Percentiles rank a stretch among this genome's conserved stretches.
phyloP scores from a whole-genome alignment of 1,140 invertebrate species.

The Heliconius eleuchia region DNA sequence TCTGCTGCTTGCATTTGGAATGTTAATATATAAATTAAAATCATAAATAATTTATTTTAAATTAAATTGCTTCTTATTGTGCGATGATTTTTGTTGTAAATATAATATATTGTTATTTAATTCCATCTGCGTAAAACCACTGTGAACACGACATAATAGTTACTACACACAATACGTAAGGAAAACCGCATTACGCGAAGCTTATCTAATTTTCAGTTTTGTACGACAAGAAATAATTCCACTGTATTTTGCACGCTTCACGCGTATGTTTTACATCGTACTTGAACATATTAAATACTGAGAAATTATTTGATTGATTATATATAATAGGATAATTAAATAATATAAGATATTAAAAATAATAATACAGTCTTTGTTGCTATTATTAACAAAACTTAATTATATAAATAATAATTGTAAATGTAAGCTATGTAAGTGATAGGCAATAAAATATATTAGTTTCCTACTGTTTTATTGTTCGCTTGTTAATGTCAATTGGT shows the following conservation, averaged over 20 bases:
- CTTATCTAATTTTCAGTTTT: conserved; percentile 7
- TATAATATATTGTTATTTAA: conserved; percentile 7
- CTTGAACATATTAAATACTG: neutral
- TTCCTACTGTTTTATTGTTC: conserved; percentile 1
- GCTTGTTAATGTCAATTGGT: neutral
- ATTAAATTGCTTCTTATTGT: neutral
- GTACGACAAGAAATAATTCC: neutral
- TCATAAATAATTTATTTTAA: neutral
- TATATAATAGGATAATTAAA: neutral
- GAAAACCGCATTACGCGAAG: conserved; percentile 21
- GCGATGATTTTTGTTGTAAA: neutral
- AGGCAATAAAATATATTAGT: neutral
- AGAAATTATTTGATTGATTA: neutral
- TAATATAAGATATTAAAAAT: neutral
- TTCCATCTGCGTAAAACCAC: conserved; percentile 3
- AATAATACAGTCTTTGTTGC: too few relatives aligned
- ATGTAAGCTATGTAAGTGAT: neutral
- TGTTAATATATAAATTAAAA: neutral
- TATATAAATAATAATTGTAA: neutral
- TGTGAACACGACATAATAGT: conserved; percentile 13
- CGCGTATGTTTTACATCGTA: neutral
- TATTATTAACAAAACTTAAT: neutral
- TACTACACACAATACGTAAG: conserved; percentile 18
- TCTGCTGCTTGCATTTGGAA: neutral
- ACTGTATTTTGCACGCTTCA: neutral